A percentile compares a stretch with the other conserved stretches of the same genome.
phyloP scores from a whole-genome alignment of 2,888 invertebrate genomes.

The Tuta absoluta region DNA sequence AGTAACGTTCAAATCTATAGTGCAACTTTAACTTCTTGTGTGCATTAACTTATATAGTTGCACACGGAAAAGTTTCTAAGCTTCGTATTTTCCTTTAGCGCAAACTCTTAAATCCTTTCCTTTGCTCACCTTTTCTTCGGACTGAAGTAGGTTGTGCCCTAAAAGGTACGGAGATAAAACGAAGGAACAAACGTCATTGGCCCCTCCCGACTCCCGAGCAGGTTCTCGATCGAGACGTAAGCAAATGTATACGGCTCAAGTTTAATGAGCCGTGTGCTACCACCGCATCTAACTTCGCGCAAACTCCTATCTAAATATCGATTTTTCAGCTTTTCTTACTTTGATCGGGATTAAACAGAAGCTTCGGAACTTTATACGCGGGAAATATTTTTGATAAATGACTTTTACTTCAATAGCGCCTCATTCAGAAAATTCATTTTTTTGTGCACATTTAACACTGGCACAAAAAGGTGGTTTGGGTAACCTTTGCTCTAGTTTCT shows the following conservation, averaged over 20 bases:
- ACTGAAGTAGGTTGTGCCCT: conserved; percentile 52
- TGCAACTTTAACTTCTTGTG: conserved; percentile 3
- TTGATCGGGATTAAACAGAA: conserved; percentile 49
- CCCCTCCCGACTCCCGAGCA: conserved; percentile 44
- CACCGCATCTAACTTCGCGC: conserved; percentile 55
- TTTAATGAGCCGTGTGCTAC: conserved; percentile 65
- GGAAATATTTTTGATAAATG: conserved; percentile 31
- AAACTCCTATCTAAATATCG: conserved; percentile 54
- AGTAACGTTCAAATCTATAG: conserved; percentile 7
- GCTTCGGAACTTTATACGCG: conserved; percentile 43
- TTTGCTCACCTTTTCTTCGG: conserved; percentile 29
- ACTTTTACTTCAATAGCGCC: conserved; percentile 23
- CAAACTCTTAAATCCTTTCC: conserved; percentile 32
- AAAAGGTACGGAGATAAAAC: conserved; percentile 64
- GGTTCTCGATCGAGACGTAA: conserved; percentile 59
- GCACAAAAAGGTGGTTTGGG: neutral
- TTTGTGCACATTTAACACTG: conserved; percentile 15
- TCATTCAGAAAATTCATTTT: conserved; percentile 11
- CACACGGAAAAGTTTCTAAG: conserved; percentile 22
- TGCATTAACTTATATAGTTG: conserved; percentile 14
- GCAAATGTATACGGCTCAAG: conserved; percentile 67
- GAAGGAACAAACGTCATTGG: conserved; percentile 65
- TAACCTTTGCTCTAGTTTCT: neutral
- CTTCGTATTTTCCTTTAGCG: conserved; percentile 32
- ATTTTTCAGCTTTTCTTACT: conserved; percentile 46